Conservation (phyloP, 2,888 invertebrate genomes). For the Elegia similella region DNA sequence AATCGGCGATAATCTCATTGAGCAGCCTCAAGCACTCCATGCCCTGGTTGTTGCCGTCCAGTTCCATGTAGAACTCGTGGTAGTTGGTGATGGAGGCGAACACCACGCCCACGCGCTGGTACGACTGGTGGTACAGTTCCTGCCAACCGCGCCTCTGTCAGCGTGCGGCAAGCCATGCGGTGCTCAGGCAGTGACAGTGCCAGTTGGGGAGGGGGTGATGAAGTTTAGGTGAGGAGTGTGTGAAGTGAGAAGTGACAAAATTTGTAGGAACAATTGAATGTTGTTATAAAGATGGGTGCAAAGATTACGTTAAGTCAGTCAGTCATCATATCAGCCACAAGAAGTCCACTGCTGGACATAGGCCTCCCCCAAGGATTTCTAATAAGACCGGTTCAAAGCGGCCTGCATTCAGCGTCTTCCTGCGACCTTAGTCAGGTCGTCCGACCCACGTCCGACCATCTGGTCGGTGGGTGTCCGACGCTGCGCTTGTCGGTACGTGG, state of each 20-base stretch:
- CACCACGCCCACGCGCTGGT: constrained; percentile 93
- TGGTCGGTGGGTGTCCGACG: no score
- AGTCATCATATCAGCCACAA: no score
- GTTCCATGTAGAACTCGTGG: constrained; percentile 96
- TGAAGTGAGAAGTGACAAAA: neutral
- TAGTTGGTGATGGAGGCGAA: constrained; percentile 97
- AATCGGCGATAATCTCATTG: constrained; percentile 96
- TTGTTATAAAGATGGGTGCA: no score
- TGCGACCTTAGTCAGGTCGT: no score
- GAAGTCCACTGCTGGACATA: no score
- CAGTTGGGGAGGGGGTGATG: neutral
- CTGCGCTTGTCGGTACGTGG: no score
- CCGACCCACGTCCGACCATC: no score
- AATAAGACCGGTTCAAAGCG: no score
- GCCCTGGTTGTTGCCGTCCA: constrained; percentile 95
- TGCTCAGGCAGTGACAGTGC: constrained; percentile 24
- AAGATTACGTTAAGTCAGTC: no score
- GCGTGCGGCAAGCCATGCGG: constrained; percentile 26
- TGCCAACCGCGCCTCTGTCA: constrained; percentile 46
- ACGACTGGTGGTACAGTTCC: constrained; percentile 97
- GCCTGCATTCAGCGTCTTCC: no score
- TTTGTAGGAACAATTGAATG: neutral
- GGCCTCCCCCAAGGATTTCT: no score
- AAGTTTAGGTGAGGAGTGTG: neutral
- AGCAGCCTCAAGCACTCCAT: constrained; percentile 93